Evolutionary conservation across 2,113 vertebrate genomes (phyloP).

Genomic region (Haemorhous mexicanus): DNA sequence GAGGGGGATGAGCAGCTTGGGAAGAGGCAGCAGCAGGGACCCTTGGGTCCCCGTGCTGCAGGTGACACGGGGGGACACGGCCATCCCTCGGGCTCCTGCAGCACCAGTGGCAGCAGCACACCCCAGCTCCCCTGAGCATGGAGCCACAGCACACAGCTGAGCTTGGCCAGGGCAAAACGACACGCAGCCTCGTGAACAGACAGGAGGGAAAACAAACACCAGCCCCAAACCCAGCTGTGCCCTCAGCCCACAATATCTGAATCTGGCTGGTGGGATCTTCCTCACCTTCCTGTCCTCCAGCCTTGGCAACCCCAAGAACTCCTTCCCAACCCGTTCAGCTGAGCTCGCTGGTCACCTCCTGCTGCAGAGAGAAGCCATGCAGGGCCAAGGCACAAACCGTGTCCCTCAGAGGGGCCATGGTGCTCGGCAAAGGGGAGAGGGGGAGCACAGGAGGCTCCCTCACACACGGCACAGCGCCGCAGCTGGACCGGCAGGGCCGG

Average conservation of each 20-base stretch:
- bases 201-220: too few species aligned
- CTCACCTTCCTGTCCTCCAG: neutral
- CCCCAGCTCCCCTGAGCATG: accelerated
- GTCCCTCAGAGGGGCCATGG: neutral
- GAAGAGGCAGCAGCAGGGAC: neutral
- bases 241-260: accelerated
- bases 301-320: too few species aligned
- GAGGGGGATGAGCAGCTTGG: neutral
- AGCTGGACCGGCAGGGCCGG: neutral
- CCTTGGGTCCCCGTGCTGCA: neutral
- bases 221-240: neutral
- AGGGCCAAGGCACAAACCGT: neutral
- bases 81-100: neutral
- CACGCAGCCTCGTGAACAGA: neutral
- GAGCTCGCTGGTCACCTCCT: neutral
- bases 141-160: neutral
- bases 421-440: accelerated
- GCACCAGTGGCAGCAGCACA: accelerated
- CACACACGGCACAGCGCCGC: accelerated
- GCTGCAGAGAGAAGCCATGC: neutral
- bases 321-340: neutral
- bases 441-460: accelerated
- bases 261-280: accelerated
- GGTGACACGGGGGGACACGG: accelerated
- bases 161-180: neutral